A percentile compares a stretch with the other conserved stretches of the same genome.
phyloP scores from a whole-genome alignment of 2,797 vertebrate species.

The Selene dorsalis region DNA sequence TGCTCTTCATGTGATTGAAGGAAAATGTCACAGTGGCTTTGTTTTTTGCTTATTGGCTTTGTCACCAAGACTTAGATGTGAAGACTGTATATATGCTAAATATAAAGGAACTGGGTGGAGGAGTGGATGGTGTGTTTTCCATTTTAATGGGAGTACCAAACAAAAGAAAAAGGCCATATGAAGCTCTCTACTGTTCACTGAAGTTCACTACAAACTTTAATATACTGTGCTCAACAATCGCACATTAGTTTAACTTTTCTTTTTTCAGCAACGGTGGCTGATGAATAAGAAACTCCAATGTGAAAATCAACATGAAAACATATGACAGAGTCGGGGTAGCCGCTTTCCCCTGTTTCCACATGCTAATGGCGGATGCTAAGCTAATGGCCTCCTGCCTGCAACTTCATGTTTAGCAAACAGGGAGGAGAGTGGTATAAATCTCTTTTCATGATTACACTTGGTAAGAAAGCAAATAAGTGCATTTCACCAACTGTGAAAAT shows the following conservation, averaged over 20 bases:
- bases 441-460: neutral
- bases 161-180: neutral
- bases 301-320: too few relatives aligned
- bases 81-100: neutral
- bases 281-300: neutral
- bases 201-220: neutral
- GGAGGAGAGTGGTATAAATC: neutral
- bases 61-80: neutral
- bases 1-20: conserved; percentile 31
- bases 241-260: neutral
- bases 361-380: neutral
- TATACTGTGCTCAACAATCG: neutral
- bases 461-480: neutral
- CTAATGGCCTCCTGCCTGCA: neutral
- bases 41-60: conserved; percentile 7
- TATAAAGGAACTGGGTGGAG: neutral
- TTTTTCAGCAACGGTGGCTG: neutral
- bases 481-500: neutral
- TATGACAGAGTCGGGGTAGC: neutral
- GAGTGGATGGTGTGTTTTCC: neutral
- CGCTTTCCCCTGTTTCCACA: neutral
- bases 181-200: neutral
- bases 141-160: neutral
- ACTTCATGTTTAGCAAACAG: neutral
- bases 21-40: conserved; percentile 16